Base-by-base conservation (phyloP, 2,888 invertebrate species). In the Nineta flava region DNA sequence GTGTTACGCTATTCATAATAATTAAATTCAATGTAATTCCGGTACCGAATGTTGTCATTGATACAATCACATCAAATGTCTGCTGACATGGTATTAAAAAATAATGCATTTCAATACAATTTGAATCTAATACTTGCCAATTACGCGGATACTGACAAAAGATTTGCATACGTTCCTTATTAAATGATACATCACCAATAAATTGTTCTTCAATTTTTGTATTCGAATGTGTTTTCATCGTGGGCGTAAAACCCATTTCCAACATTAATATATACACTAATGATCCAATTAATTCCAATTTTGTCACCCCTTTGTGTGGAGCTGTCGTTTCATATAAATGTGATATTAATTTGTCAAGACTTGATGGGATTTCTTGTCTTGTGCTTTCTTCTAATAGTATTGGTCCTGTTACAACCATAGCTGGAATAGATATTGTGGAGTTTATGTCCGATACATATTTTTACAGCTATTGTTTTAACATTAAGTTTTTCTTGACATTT, bases 231-330 rank as follows among this genome's bases (percentile, higher is more conserved):
- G 26, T 6, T 16, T 47, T 10, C 19, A 34, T 47, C 5, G 32
- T 43, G 19, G 64, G 62, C 19, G 64, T 57, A 55, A 67, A 67
- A 42, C 65, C 67, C 54, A 54, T 55, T 57, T 68, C 68, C 19
- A 66, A 52, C 63, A 65, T 65, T 31, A 67, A 48, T 48, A 66
- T 56, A 52, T 65, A 65, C 26, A 67, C 54, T 32, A 67, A 55
- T 48, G 64, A 59, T n/a, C 60, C 60, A 47, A 66, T 52, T 16
- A 64, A 57, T 53, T 67, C 66, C 50, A 54, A 55, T 56, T 53
- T 56, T 32, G 52, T 52, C 6, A 48, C 42, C 16, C 26, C 41
- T 12, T 49, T 44, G 31, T 54, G 17, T 15, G 49, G 48, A 26
- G 51, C 51, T 26, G 52, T 51, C 38, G 55, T 44, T 2, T n/a